phyloP scores from a whole-genome alignment of 2,888 invertebrate species.

The Lasioglossum malachurum region DNA sequence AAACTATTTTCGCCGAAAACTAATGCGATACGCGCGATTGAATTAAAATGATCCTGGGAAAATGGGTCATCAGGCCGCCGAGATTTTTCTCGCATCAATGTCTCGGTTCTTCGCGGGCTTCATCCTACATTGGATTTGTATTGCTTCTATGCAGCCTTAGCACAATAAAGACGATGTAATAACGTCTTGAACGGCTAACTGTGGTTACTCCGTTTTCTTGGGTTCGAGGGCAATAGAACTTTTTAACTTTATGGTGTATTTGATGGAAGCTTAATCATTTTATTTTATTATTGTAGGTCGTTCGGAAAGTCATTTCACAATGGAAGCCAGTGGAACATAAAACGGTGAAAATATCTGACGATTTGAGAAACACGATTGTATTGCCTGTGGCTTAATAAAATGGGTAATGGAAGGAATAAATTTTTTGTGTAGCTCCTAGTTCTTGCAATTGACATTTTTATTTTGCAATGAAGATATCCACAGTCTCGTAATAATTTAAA shows the following conservation, averaged over 20 bases:
- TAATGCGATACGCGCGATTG: slow-evolving; percentile 21
- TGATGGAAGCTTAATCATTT: neutral
- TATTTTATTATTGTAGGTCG: no score
- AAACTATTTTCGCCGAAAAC: slow-evolving; percentile 33
- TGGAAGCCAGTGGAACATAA: no score
- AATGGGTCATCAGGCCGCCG: neutral
- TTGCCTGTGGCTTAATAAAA: no score
- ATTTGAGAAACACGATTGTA: no score
- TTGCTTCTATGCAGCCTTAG: neutral
- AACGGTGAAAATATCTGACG: no score
- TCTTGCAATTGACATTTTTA: no score
- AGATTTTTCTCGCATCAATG: neutral
- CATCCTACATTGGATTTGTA: neutral
- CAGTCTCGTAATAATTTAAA: no score
- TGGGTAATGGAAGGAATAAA: no score
- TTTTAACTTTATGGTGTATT: neutral
- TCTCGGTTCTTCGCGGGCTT: neutral
- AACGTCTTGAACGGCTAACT: neutral
- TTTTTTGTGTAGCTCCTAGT: no score
- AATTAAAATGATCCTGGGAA: slow-evolving; percentile 18
- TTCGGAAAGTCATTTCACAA: no score
- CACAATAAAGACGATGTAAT: neutral
- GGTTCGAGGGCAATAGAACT: neutral
- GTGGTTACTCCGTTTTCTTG: no score
- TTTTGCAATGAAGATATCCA: no score